Conservation (phyloP, 92 coral and sea anemone species). For the Meandrina meandrites region DNA sequence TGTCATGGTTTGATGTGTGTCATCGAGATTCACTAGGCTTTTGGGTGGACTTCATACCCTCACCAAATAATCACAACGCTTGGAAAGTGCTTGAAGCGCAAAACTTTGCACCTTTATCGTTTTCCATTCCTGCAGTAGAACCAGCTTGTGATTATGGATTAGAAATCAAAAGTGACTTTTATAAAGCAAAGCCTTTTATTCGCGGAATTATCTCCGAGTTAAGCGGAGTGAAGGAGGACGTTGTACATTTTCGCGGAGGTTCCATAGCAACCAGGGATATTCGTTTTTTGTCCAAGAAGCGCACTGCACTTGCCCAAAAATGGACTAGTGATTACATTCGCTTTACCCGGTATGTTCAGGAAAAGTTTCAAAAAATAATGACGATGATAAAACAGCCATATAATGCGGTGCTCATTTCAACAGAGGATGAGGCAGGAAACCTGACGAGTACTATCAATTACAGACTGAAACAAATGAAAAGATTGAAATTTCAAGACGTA, state of each 20-base stretch:
- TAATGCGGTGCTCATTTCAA: constrained; percentile 67
- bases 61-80: constrained; percentile 61
- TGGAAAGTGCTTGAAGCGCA: constrained; percentile 79
- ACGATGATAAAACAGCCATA: constrained; percentile 60
- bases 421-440: constrained; percentile 33
- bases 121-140: constrained; percentile 37
- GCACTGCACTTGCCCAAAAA: constrained; percentile 61
- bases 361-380: constrained; percentile 48
- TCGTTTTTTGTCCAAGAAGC: constrained; percentile 73
- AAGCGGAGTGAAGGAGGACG: constrained; percentile 51
- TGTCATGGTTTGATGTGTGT: constrained; percentile 68
- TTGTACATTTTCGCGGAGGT: constrained; percentile 72
- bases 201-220: constrained; percentile 78
- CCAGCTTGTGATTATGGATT: constrained; percentile 66
- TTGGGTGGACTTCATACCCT: constrained; percentile 84
- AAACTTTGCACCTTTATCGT: constrained; percentile 44
- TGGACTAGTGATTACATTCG: constrained; percentile 68
- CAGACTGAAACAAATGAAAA: constrained; percentile 77
- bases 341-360: constrained; percentile 63
- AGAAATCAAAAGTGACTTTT: constrained; percentile 47
- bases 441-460: constrained; percentile 54
- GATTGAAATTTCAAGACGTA: constrained; percentile 49
- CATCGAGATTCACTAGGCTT: constrained; percentile 68
- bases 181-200: constrained; percentile 53
- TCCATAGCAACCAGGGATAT: constrained; percentile 69